A percentile compares a stretch with the other conserved stretches of the same genome.
Evolutionary conservation across 2,888 invertebrate species (phyloP).

Genomic region (Ceraclea dissimilis): DNA sequence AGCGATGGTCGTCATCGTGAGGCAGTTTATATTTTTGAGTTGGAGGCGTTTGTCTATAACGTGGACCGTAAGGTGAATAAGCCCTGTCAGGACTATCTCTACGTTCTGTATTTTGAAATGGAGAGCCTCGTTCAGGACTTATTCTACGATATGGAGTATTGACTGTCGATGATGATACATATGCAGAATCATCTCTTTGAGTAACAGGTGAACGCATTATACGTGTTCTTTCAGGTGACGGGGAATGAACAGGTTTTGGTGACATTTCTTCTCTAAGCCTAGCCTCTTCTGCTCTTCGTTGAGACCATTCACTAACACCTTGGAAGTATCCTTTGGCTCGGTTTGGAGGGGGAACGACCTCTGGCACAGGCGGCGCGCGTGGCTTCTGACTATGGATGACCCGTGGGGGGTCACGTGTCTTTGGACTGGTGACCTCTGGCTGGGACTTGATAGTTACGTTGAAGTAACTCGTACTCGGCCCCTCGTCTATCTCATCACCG

Average conservation of each 20-base stretch:
- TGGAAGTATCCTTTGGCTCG: conserved; percentile 56
- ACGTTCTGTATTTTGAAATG: conserved; percentile 35
- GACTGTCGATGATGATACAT: conserved; percentile 50
- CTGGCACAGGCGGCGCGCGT: conserved; percentile 42
- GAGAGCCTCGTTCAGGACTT: conserved; percentile 40
- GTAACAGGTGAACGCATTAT: conserved; percentile 38
- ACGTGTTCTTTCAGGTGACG: conserved; percentile 40
- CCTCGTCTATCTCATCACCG: conserved; percentile 54
- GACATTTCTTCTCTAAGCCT: conserved; percentile 46
- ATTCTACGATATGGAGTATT: conserved; percentile 48
- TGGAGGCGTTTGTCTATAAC: conserved; percentile 13
- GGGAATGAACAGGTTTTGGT: conserved; percentile 40
- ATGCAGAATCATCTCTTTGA: conserved; percentile 50
- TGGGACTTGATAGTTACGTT: conserved; percentile 69
- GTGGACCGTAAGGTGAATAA: conserved; percentile 20
- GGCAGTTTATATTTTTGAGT: conserved; percentile 37
- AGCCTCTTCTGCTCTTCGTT: conserved; percentile 51
- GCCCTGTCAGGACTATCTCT: conserved; percentile 39
- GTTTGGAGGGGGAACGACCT: conserved; percentile 37
- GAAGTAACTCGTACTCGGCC: conserved; percentile 62
- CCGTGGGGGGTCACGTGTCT: conserved; percentile 35
- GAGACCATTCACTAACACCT: conserved; percentile 75
- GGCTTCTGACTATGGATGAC: conserved; percentile 38
- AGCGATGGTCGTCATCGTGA: conserved; percentile 40
- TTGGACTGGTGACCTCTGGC: conserved; percentile 35